Conservation (phyloP, 2,888 invertebrate genomes). For the Lysandra bellargus region DNA sequence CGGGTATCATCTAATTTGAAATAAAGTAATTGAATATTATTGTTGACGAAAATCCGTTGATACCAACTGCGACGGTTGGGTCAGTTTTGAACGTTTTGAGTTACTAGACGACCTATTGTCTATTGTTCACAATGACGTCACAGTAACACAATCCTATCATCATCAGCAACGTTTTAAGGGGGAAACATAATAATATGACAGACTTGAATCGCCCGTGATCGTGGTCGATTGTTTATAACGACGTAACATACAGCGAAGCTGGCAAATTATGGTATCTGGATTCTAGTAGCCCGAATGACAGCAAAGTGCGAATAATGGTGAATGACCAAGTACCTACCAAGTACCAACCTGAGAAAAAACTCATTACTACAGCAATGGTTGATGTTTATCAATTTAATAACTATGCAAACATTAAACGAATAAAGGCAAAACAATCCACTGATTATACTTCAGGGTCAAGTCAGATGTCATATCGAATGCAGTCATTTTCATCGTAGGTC, state of each 20-base stretch:
- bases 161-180: not conserved
- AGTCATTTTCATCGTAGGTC: not conserved
- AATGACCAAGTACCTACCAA: too few species aligned
- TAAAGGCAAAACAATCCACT: not conserved
- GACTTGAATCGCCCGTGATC: too few species aligned
- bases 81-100: not conserved
- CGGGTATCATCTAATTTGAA: too few species aligned
- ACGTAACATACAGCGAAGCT: too few species aligned
- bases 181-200: too few species aligned
- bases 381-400: not conserved
- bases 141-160: not conserved
- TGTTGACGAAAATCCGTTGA: not conserved
- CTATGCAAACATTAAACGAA: constrained; percentile 1
- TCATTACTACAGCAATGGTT: not conserved
- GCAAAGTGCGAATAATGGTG: too few species aligned
- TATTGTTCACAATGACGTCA: not conserved
- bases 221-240: too few species aligned
- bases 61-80: not conserved
- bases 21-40: not conserved
- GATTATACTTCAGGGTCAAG: not conserved
- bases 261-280: too few species aligned
- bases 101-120: constrained; percentile 8
- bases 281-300: too few species aligned
- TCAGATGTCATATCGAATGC: not conserved
- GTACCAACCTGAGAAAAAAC: not conserved